Percentiles rank a stretch among this genome's conserved stretches.
phyloP scores from a whole-genome alignment of 2,113 vertebrate genomes.

The Mixornis gularis region DNA sequence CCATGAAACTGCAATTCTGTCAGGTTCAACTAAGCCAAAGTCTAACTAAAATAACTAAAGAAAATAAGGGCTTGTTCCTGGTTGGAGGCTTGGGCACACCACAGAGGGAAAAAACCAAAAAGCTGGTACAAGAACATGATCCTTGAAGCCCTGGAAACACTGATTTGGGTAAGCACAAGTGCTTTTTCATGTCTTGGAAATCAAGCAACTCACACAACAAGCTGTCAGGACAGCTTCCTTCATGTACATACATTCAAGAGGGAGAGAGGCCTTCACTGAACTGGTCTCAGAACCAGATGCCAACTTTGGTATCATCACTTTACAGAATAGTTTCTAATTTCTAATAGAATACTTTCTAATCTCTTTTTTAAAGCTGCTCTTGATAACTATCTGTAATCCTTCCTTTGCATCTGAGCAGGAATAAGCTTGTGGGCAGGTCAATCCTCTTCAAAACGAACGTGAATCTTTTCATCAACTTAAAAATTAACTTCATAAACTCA shows the following conservation, averaged over 20 bases:
- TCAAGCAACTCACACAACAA: background rate
- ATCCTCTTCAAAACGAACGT: fast-evolving
- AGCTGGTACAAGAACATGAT: fast-evolving
- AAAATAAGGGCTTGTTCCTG: background rate
- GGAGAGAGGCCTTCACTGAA: background rate
- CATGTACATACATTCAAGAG: fast-evolving
- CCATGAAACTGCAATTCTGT: background rate
- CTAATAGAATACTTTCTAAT: background rate
- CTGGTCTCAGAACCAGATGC: background rate
- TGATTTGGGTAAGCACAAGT: background rate
- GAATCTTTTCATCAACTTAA: background rate
- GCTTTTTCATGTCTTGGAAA: background rate
- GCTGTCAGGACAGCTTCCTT: background rate
- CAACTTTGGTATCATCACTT: background rate
- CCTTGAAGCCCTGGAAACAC: background rate
- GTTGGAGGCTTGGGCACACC: background rate
- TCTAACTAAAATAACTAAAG: constrained; percentile 7
- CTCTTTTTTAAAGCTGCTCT: background rate
- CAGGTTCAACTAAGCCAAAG: background rate
- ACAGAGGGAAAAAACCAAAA: background rate
- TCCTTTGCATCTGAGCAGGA: background rate
- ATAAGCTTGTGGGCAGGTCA: background rate
- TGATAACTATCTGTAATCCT: background rate
- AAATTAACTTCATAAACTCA: background rate
- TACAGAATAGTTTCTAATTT: background rate